Evolutionary conservation across 1,140 invertebrate genomes (phyloP), one percentile per base, ranked within the genome.

Genomic region (Bicyclus anynana): DNA sequence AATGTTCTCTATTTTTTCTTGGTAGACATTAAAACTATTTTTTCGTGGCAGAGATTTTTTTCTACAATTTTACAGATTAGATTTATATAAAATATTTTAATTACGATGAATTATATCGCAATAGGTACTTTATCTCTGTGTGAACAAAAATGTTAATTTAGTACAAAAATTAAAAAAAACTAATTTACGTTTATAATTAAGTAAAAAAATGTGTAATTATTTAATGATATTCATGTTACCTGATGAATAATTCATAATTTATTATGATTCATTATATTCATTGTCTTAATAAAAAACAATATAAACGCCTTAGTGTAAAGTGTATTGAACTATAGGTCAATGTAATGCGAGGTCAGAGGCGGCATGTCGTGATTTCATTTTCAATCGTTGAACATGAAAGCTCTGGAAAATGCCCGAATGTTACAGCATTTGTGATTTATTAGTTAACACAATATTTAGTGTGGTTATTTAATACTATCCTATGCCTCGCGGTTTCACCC

Each of bases 291-390:
- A 23, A 13, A 26, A n/a, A n/a, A n/a, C n/a, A n/a, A 14, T 23
- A 23, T 12, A 26, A 29, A 40, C 16, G 3, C 6, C 12, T 4
- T 33, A 29, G 21, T 17, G 27, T 42, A 48, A 53, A 59, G 57
- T 59, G 21, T 53, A 59, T 53, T 59, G 57, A 59, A 59, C 57
- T 59, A 16, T 40, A 49, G 51, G 44, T 59, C 51, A 20, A 38
- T 53, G 57, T 59, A 40, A 53, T 59, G 44, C 42, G 44, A 59
- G 57, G 51, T 59, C 57, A 49, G 33, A 5, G 33, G 10, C 7
- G 7, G 29, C 17, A n/a, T 53, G 13, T 38, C 17, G 50, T 47
- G 57, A 53, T 53, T 53, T 48, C 51, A 53, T 50, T 16, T 59
- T 59, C 50, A 59, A 23, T 21, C 57, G n/a, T 21, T 17, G 29